These are phyloP conservation scores for Pinna nobilis DNA, from an alignment of 1,140 invertebrate species.

Conservation along the genomic window DNA sequence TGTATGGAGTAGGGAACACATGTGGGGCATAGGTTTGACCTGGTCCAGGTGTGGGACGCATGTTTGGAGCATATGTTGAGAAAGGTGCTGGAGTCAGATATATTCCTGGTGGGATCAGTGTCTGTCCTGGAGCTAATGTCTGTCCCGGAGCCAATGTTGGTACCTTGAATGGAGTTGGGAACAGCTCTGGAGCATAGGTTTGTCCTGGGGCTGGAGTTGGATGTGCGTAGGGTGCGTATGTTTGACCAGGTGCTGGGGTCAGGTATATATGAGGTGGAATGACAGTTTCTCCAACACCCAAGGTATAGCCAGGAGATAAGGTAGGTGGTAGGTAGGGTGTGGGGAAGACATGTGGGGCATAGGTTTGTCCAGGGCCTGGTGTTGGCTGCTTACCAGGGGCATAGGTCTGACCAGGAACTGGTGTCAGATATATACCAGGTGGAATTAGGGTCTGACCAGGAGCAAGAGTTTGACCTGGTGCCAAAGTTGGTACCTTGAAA, in stretches of 20 bases:
- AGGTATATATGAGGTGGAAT: slow-evolving; percentile 39
- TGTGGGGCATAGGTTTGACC: slow-evolving; percentile 27
- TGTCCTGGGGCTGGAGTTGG: slow-evolving; percentile 33
- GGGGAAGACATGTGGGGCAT: slow-evolving; percentile 37
- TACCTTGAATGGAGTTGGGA: slow-evolving; percentile 30
- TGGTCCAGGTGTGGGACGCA: slow-evolving; percentile 27
- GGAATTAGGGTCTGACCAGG: slow-evolving; percentile 38
- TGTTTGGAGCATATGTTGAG: slow-evolving; percentile 17
- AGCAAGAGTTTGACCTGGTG: slow-evolving; percentile 41
- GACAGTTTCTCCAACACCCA: slow-evolving; percentile 34
- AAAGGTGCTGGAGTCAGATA: slow-evolving; percentile 19
- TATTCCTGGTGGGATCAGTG: slow-evolving; percentile 30
- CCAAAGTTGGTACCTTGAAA: slow-evolving; percentile 41
- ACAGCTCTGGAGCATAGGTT: slow-evolving; percentile 23
- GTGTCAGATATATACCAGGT: slow-evolving; percentile 32
- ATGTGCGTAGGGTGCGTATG: slow-evolving; percentile 25
- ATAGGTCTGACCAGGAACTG: slow-evolving; percentile 22
- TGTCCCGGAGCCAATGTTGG: slow-evolving; percentile 45
- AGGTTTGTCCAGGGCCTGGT: slow-evolving; percentile 49
- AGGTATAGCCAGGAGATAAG: slow-evolving; percentile 46
- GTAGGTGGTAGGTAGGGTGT: slow-evolving; percentile 40
- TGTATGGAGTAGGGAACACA: slow-evolving; percentile 25
- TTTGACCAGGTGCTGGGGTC: slow-evolving; percentile 40
- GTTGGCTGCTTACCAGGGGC: slow-evolving; percentile 16
- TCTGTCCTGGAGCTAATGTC: slow-evolving; percentile 45